Evolutionary conservation across 1,140 invertebrate species (phyloP).

Genomic region (Bombyx mori): ASM3026992v2 NC_085111.1:13247001-13247500

Average conservation of each 20-base stretch:
- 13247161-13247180: constrained; percentile 1
- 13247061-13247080: no score
- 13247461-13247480: constrained; percentile 20
- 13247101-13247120: no score
- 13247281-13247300: constrained; percentile 37
- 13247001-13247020: no score
- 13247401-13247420: constrained; percentile 61
- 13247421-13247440: constrained; percentile 54
- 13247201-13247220: constrained; percentile 15
- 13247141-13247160: no score
- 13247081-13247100: no score
- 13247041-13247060: no score
- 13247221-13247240: constrained; percentile 41
- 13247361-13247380: no score
- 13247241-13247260: constrained; percentile 58
- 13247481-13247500: constrained; percentile 13
- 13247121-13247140: no score
- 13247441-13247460: constrained; percentile 36
- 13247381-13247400: constrained; percentile 14
- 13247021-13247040: no score
- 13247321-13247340: constrained; percentile 27
- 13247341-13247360: constrained; percentile 13
- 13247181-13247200: constrained; percentile 9
- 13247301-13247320: constrained; percentile 44
- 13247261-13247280: constrained; percentile 55